Conservation (phyloP, 2,888 invertebrate species). For the Caenorhabditis parvicauda region DNA sequence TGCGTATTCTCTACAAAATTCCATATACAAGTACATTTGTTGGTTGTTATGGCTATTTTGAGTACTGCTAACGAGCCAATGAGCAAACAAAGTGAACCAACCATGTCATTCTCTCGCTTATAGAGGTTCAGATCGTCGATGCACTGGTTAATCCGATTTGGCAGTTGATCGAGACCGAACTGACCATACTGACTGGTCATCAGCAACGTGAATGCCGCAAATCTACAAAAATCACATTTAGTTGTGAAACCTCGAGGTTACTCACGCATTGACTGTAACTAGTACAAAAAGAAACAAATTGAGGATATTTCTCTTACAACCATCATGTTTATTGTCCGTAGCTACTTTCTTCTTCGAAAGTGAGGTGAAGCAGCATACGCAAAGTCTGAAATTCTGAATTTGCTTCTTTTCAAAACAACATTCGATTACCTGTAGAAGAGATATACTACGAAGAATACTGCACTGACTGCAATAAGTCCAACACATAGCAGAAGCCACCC, state of each 20-base stretch:
- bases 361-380: constrained; percentile 43
- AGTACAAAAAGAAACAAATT: constrained; percentile 46
- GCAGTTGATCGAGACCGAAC: constrained; percentile 55
- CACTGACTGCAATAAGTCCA: constrained; percentile 38
- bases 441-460: constrained; percentile 53
- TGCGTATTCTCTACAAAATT: constrained; percentile 49
- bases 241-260: too few species aligned
- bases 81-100: constrained; percentile 6
- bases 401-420: constrained; percentile 2
- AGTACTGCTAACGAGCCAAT: neutral
- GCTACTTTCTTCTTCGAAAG: constrained; percentile 34
- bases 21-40: neutral
- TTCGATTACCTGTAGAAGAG: constrained; percentile 43
- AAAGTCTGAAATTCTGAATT: constrained; percentile 28
- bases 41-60: neutral
- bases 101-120: constrained; percentile 56
- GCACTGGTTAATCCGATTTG: constrained; percentile 56
- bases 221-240: constrained; percentile 36
- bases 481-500: constrained; percentile 47
- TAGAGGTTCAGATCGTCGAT: constrained; percentile 57
- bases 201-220: constrained; percentile 52
- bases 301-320: constrained; percentile 48
- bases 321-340: constrained; percentile 50
- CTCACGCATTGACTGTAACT: constrained; percentile 54
- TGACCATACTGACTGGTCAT: constrained; percentile 58